Evolutionary conservation across 1,140 invertebrate species (phyloP), one percentile per base, ranked within the genome.

Genomic region (Brachionus rotundiformis): DNA sequence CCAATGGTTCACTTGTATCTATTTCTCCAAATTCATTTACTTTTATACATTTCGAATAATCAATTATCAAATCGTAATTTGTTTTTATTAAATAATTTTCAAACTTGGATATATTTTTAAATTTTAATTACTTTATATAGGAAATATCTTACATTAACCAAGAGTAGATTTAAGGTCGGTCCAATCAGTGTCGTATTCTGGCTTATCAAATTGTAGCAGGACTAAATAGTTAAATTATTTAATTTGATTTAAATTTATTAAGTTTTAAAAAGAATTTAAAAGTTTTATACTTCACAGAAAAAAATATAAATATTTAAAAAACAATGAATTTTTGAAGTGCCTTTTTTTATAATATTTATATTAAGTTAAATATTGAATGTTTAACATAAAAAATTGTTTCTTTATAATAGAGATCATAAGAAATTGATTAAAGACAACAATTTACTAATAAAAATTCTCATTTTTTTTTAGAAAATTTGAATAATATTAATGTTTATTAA

Each of bases 41-140:
- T 63, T 63, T 54, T 41, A 79, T 36, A 39, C 76, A 79, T 41
- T 79, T 79, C 8, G 76, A 36, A 54, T 25, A 59, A 63, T 79
- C 76, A 13, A 79, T 59, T 63, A 59, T 59, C 11, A 63, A 27
- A 54, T 79, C 76, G 8, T 59, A 63, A 13, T 61, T 63, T 16
- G 76, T 59, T 79, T 63, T 54, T 7, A 79, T 63, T 25, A 79
- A 63, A 79, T 79, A 79, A 39, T 54, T 79, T 39, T 79, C 76
- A 25, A 79, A 63, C 76, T 79, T 59, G 25, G 16, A 31, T 23
- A 36, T 33, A 23, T 29, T 19, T 23, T 19, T 5, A 39, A 59
- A 16, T 23, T 33, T 3, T 10, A 19, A 33, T 31, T 76, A 5
- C 6, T 27, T 49, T n/a, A 33, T 47, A 6, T 19, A n/a, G 11